Evolutionary conservation across 2,113 vertebrate species (phyloP), one percentile per base, ranked within the genome.

Genomic region (Nesoenas mayeri): DNA sequence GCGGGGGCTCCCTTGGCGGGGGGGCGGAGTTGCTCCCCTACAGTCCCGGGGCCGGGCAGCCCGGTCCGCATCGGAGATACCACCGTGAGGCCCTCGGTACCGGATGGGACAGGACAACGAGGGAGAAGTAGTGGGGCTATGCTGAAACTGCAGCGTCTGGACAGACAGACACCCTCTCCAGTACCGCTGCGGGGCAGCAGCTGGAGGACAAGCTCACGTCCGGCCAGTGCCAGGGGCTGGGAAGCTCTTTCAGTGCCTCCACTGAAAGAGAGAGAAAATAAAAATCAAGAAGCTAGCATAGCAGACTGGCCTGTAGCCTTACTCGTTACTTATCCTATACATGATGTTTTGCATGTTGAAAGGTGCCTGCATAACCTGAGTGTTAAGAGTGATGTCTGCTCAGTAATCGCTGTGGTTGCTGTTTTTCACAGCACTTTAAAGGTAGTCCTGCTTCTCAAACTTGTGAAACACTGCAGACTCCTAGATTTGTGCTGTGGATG

Each of bases 301-400:
- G 22, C 1, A n/a, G 67, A 3, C 13, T 7, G 15, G 65, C 29
- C 26, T 6, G 22, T 8, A 18, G 50, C 34, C 44, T n/a, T 47
- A 25, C 1, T 17, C 36, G 0, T 50, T 21, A 6, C 47, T n/a
- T 24, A 4, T 5, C 22, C 44, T 38, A 0, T 11, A 31, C 15
- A 11, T 48, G 16, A 0, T 3, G n/a, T 44, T 62, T 14, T 11
- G 31, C 22, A 4, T 9, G 69, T 22, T 2, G 20, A n/a, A 50
- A 70, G 66, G n/a, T 21, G 70, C 5, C 56, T 5, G 53, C 0
- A 4, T 11, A 67, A 79, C 48, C 1, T 3, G 4, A 10, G 34
- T 7, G 26, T 24, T 24, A 11, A 4, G 44, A 32, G 18, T 56
- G n/a, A 14, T 3, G 7, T 51, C 74, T 21, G 4, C 48, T 8